Evolutionary conservation across 2,113 vertebrate species (phyloP), one percentile per base, ranked within the genome.

Genomic region (Pelmatolapia mariae): DNA sequence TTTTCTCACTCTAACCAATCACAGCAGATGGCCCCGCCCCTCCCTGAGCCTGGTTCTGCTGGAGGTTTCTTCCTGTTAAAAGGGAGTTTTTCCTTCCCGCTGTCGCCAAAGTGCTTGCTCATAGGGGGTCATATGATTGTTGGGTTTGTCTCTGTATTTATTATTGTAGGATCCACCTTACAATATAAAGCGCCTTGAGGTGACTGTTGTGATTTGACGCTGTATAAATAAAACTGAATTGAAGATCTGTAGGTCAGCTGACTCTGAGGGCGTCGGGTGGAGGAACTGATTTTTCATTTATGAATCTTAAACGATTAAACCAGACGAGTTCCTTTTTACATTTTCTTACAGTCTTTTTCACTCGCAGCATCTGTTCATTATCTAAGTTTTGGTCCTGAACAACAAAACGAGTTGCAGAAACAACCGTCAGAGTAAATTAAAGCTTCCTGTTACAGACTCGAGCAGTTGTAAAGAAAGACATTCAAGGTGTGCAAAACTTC

Each of bases 121-220:
- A 0, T n/a, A n/a, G n/a, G n/a, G n/a, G n/a, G 50, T 10, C 8
- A n/a, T 3, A 3, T 24, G 24, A 24, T 5, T 0, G 50, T 52
- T 52, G 50, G 3, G 5, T n/a, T 52, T 52, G 10, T 52, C 50
- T 52, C 50, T 52, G 50, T 52, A 2, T n/a, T 19, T 52, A 5
- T 52, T 52, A 52, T 5, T 53, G 50, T 10, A 53, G 50, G 50
- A 10, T 53, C 19, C n/a, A 3, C 50, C 50, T 53, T 6, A 6
- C 50, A n/a, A 53, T 52, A 52, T 52, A n/a, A 53, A 53, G 50
- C 19, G 1, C 9, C 19, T 53, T 10, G 19, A n/a, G 50, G 19
- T 3, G 50, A 53, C 19, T n/a, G 50, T 10, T n/a, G 50, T 53
- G 50, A 2, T 53, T 53, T 53, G 50, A 10, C 9, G 50, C 50